These are phyloP conservation scores for Scelioninae gen. 1 DNA, from an alignment of 2,888 invertebrate species.

Conservation along the genomic window DNA sequence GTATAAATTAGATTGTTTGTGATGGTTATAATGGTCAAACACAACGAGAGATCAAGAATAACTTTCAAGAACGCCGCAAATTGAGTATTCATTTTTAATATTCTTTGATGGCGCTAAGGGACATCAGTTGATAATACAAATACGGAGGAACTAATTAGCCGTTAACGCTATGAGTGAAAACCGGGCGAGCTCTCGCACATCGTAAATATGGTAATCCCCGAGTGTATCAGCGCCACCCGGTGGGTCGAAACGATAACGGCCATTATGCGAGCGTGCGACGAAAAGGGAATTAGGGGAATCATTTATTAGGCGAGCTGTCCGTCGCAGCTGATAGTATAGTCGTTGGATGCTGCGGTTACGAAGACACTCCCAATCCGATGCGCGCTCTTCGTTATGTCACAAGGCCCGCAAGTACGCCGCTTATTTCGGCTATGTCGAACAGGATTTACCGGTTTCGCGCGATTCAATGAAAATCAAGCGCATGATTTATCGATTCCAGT, in stretches of 20 bases:
- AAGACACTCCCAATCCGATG: slow-evolving; percentile 73
- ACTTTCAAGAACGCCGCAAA: no score
- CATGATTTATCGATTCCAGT: no score
- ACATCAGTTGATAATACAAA: slow-evolving; percentile 45
- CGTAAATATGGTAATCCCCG: slow-evolving; percentile 82
- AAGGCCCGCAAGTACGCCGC: slow-evolving; percentile 65
- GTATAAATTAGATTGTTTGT: no score
- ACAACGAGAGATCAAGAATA: no score
- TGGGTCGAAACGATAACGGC: slow-evolving; percentile 81
- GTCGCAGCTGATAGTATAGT: slow-evolving; percentile 82
- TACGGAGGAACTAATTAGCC: slow-evolving; percentile 66
- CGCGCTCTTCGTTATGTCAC: slow-evolving; percentile 70
- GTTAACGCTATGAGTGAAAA: slow-evolving; percentile 68
- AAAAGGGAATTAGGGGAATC: slow-evolving; percentile 83
- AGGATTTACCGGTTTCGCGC: no score
- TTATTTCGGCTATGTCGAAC: slow-evolving; percentile 68
- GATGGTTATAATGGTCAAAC: no score
- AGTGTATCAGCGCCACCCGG: slow-evolving; percentile 79
- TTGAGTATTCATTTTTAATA: slow-evolving; percentile 37
- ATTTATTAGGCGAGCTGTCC: slow-evolving; percentile 83
- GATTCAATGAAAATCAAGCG: no score
- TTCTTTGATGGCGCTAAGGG: slow-evolving; percentile 14
- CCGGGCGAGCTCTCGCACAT: slow-evolving; percentile 71
- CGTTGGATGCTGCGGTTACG: slow-evolving; percentile 73
- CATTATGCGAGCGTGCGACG: slow-evolving; percentile 81